Percentiles rank a stretch among this genome's conserved stretches.
Conservation (phyloP, 92 coral and sea anemone species). For the Epizoanthus fatuus region DNA sequence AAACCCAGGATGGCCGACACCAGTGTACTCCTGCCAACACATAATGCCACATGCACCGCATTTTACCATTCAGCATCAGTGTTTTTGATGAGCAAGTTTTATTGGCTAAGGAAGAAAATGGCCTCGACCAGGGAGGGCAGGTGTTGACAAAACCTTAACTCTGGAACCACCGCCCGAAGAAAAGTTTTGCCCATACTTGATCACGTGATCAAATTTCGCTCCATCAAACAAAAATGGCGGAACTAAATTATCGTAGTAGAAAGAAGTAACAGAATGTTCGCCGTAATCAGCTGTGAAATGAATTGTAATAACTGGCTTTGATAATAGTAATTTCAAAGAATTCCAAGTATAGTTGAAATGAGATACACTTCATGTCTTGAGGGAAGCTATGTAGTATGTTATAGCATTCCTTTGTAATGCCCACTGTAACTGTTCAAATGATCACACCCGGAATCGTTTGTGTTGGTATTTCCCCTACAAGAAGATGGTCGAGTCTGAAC, state of each 20-base stretch:
- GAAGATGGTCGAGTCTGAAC: constrained; percentile 19
- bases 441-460: constrained; percentile 18
- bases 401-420: not conserved
- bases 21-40: too few relatives aligned
- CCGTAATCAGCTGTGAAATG: not conserved
- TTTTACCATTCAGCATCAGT: too few relatives aligned
- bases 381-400: constrained; percentile 31
- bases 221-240: constrained; percentile 37
- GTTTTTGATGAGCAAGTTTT: too few relatives aligned
- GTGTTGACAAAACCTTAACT: too few relatives aligned
- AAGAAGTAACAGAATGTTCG: not conserved
- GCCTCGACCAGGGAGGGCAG: too few relatives aligned
- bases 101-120: too few relatives aligned
- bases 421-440: not conserved
- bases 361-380: not conserved
- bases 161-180: too few relatives aligned
- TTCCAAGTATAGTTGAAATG: not conserved
- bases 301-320: not conserved
- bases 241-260: constrained; percentile 15
- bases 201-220: constrained; percentile 34
- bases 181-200: not conserved
- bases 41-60: too few relatives aligned
- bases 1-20: too few relatives aligned
- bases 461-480: not conserved
- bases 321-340: not conserved